A percentile compares a stretch with the other conserved stretches of the same genome.
Conservation (phyloP, 2,113 vertebrate species). For the Myiagra hebetior region DNA sequence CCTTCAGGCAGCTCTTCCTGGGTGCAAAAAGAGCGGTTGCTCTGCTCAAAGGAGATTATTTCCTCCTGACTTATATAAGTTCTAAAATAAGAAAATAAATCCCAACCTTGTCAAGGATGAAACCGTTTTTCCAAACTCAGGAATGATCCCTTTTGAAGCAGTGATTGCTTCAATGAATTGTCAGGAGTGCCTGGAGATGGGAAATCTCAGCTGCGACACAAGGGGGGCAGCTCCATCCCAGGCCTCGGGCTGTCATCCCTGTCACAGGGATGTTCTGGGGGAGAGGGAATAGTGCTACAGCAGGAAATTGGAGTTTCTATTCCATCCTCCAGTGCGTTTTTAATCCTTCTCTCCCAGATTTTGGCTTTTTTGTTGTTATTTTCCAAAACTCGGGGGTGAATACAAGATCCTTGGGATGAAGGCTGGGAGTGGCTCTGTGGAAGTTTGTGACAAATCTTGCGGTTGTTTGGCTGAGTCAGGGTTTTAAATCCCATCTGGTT, state of each 20-base stretch:
- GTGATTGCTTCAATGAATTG: accelerated
- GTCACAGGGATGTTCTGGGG: accelerated
- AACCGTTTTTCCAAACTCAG: background rate
- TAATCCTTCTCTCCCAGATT: background rate
- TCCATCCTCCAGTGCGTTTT: background rate
- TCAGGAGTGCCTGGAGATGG: background rate
- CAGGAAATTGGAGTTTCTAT: accelerated
- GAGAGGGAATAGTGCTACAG: background rate
- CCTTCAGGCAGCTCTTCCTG: background rate
- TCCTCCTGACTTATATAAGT: slow-evolving; percentile 36
- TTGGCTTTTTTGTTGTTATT: background rate
- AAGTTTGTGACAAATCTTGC: background rate
- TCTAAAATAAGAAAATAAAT: slow-evolving; percentile 63
- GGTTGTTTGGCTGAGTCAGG: background rate
- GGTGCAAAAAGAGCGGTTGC: background rate
- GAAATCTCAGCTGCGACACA: background rate
- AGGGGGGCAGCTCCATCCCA: accelerated
- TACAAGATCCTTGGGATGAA: background rate
- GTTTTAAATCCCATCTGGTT: background rate
- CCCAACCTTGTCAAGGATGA: slow-evolving; percentile 5
- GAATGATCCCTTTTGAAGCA: background rate
- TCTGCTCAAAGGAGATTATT: slow-evolving; percentile 42
- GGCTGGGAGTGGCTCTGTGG: accelerated
- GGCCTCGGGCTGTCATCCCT: background rate
- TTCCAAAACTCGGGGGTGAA: accelerated